phyloP scores from a whole-genome alignment of 1,140 invertebrate genomes.

The Eupristina koningsbergeri region DNA sequence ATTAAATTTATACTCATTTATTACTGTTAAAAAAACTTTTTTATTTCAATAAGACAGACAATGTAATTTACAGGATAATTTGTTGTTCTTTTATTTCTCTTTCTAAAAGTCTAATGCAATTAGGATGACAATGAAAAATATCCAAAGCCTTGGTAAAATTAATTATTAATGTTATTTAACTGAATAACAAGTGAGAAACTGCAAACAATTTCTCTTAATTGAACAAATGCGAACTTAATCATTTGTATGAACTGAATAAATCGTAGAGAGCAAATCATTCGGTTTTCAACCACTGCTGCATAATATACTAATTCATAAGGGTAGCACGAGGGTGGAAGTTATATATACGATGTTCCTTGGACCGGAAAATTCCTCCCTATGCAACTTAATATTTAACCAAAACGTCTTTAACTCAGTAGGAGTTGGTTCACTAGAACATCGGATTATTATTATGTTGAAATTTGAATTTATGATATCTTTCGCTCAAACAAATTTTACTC shows the following conservation, averaged over 20 bases:
- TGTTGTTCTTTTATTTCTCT: no score
- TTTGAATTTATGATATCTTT: background rate
- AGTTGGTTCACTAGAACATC: background rate
- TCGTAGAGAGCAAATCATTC: background rate
- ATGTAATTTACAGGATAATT: no score
- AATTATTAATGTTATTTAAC: background rate
- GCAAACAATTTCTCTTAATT: background rate
- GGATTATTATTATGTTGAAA: background rate
- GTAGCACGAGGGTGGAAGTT: background rate
- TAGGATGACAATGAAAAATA: no score
- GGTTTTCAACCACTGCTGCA: background rate
- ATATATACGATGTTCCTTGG: background rate
- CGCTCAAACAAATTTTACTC: background rate
- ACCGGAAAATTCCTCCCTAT: constrained; percentile 5
- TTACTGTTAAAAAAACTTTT: no score
- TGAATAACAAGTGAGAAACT: background rate
- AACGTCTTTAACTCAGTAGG: background rate
- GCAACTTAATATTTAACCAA: background rate
- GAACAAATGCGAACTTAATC: background rate
- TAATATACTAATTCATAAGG: background rate
- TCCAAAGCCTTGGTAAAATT: no score
- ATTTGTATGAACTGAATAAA: background rate
- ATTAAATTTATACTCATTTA: no score
- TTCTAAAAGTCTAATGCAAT: no score
- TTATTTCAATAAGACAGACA: no score